phyloP scores from a whole-genome alignment of 2,797 vertebrate genomes.

The Onychomys arenicola region DNA sequence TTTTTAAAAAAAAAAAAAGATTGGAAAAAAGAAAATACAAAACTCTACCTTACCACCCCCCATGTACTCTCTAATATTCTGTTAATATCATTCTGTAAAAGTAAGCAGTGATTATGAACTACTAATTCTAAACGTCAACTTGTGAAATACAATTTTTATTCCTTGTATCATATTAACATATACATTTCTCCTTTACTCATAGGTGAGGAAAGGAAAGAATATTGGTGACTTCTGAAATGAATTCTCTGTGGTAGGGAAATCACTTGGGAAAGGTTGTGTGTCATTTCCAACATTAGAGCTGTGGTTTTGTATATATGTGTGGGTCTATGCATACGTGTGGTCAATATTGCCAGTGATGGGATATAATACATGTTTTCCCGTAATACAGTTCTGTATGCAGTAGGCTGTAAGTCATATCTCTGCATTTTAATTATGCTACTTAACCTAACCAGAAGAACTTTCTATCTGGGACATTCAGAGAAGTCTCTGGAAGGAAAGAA shows the following conservation, averaged over 20 bases:
- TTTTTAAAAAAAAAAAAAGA: no score
- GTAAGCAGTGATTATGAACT: not conserved
- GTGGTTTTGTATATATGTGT: not conserved
- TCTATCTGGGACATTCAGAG: not conserved
- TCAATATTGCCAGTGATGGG: not conserved
- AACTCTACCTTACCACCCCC: not conserved
- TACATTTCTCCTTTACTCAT: conserved; percentile 15
- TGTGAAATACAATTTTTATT: conserved; percentile 30
- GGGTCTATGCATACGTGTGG: not conserved
- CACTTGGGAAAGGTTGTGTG: not conserved
- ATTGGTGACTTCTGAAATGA: not conserved
- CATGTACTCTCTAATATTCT: not conserved
- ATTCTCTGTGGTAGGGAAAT: not conserved
- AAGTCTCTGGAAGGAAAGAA: conserved; percentile 49
- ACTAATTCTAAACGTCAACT: conserved; percentile 38
- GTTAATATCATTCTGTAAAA: conserved; percentile 34
- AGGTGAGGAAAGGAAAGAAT: not conserved
- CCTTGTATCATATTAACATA: not conserved
- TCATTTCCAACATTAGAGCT: conserved; percentile 8
- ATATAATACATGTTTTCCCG: conserved; percentile 38
- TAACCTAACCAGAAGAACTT: conserved; percentile 53
- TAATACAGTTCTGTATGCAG: not conserved
- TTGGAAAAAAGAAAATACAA: not conserved
- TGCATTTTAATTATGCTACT: conserved; percentile 56
- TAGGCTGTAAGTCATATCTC: not conserved